Base-by-base conservation (phyloP, 2,797 vertebrate species). In the Distichodus sexfasciatus region DNA sequence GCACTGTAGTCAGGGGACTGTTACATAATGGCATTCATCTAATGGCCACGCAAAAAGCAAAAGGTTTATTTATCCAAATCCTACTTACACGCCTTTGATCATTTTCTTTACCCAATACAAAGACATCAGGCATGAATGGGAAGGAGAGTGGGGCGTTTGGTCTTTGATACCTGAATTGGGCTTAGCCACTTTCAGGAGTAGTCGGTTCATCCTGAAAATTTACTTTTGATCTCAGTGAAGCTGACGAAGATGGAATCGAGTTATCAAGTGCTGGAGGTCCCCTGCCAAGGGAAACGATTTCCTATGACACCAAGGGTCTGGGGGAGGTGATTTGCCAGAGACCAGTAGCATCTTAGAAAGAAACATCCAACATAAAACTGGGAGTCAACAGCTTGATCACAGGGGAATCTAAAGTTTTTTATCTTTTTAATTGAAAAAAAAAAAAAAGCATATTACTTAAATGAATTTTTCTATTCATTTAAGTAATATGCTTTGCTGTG, bases 201-300 rank as follows among this genome's bases (percentile, higher is more conserved):
- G 50, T 26, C 41, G 8, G n/a, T 31, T n/a, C 9, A 29, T 14
- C 58, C 17, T 62, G 41, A 64, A 29, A 64, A 63, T 47, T 23
- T 2, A 17, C 17, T 71, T 63, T 62, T 21, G 46, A 48, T 47
- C 55, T 46, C 50, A 55, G 15, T 26, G 50, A 8, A 35, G 58
- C 46, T 40, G 68, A 53, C 68, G 63, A 59, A 63, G 68, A 29
- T 63, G 68, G 54, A 33, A 59, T 59, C 46, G 59, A 71, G 59
- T 63, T 63, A 71, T 36, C 31, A 71, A 31, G 68, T 63, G 68
- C 48, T 50, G n/a, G 40, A 55, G 68, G 59, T 55, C 59, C 60
- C 29, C 48, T 23, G 15, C 15, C 26, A 50, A 63, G 50, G 33
- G 40, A 63, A 36, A 14, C 62, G 40, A 63, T 71, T 55, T 63